A percentile compares a stretch with the other conserved stretches of the same genome.
Conservation (phyloP, 2,888 invertebrate species). For the Dinocampus coccinellae region DNA sequence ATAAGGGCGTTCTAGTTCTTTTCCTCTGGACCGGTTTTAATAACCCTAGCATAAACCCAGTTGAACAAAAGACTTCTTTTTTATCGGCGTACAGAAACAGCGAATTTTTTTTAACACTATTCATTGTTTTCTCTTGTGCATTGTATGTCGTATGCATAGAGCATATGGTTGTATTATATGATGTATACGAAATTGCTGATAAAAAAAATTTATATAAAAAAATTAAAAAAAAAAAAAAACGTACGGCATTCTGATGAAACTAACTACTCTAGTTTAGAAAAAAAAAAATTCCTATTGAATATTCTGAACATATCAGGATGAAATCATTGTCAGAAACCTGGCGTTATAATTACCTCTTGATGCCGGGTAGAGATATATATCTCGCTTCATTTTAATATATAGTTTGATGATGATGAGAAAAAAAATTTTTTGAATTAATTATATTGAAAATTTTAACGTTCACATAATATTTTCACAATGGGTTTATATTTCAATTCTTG, state of each 20-base stretch:
- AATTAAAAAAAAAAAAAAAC: too few species aligned
- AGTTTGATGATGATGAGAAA: too few species aligned
- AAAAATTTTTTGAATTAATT: too few species aligned
- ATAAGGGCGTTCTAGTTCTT: slow-evolving; percentile 8
- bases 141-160: slow-evolving; percentile 5
- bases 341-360: background rate
- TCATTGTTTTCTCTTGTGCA: slow-evolving; percentile 5
- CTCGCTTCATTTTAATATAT: too few species aligned
- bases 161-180: slow-evolving; percentile 11
- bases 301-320: background rate
- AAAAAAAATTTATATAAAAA: slow-evolving; percentile 15
- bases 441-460: too few species aligned
- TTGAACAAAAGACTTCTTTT: slow-evolving; percentile 5
- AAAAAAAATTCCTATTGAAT: background rate
- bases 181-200: slow-evolving; percentile 10
- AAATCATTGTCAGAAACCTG: background rate
- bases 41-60: slow-evolving; percentile 9
- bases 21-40: slow-evolving; percentile 15
- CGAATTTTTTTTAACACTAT: slow-evolving; percentile 12
- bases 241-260: background rate
- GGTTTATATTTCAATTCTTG: too few species aligned
- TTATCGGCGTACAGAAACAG: slow-evolving; percentile 6
- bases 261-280: background rate
- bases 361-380: too few species aligned
- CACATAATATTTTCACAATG: too few species aligned